phyloP scores from a whole-genome alignment of 2,797 vertebrate species.

The Labeo calbasu region DNA sequence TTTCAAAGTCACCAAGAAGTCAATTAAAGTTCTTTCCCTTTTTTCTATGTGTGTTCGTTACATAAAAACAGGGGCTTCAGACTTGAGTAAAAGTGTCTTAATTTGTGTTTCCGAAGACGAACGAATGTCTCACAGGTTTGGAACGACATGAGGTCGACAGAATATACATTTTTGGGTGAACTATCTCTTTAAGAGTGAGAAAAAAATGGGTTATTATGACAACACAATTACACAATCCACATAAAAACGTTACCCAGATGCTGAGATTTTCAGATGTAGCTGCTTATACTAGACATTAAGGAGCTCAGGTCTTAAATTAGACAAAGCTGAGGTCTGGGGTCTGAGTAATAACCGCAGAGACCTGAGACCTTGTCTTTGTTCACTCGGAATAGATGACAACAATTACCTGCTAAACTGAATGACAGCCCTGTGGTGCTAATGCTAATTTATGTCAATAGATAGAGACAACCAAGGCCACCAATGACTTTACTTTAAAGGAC shows the following conservation, averaged over 20 bases:
- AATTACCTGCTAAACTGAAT: constrained; percentile 31
- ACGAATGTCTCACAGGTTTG: no score
- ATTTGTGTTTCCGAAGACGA: no score
- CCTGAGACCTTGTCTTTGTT: constrained; percentile 29
- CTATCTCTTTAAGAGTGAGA: neutral
- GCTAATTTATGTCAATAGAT: constrained; percentile 34
- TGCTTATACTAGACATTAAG: neutral
- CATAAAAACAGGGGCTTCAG: neutral
- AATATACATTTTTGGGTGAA: no score
- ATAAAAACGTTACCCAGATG: neutral
- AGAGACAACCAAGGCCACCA: neutral
- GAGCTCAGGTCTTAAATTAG: constrained; percentile 1
- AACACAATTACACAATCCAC: neutral
- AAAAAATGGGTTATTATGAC: neutral
- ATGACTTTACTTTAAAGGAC: constrained; percentile 29
- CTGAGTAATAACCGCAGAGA: constrained; percentile 9
- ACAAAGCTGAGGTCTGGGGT: neutral
- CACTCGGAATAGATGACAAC: constrained; percentile 17
- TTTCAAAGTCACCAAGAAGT: constrained; percentile 28
- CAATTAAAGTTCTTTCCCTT: neutral
- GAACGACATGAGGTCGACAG: no score
- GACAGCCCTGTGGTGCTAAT: constrained; percentile 7
- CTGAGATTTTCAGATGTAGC: neutral
- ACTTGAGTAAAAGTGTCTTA: neutral
- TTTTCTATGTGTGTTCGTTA: neutral